Evolutionary conservation across 2,797 vertebrate genomes (phyloP).

Genomic region (Paguma larvata): DNA sequence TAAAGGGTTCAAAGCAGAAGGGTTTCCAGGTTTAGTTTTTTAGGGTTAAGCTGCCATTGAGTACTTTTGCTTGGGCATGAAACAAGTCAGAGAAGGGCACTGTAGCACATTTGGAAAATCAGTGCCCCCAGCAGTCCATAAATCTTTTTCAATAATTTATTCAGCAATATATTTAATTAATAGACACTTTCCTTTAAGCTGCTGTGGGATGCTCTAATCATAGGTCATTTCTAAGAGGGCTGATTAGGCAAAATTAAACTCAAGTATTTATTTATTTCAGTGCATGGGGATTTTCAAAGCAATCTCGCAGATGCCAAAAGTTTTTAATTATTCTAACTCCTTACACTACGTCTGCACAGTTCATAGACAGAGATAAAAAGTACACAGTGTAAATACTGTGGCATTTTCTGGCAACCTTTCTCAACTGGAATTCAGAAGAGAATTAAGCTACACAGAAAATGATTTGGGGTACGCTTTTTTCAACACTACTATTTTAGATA

Average conservation of each 20-base stretch:
- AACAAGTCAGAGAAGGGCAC: fast-evolving
- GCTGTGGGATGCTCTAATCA: not conserved
- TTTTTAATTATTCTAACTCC: not conserved
- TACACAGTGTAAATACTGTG: not conserved
- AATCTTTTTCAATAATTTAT: not conserved
- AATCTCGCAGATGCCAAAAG: not conserved
- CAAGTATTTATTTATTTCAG: not conserved
- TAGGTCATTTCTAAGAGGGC: not conserved
- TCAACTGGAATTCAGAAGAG: not conserved
- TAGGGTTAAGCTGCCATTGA: not conserved
- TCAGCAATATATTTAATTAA: not conserved
- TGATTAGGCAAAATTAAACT: not conserved
- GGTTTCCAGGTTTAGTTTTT: not conserved
- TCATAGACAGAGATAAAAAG: not conserved
- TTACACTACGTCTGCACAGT: not conserved
- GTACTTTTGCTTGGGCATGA: not conserved
- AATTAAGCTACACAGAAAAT: not conserved
- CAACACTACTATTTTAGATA: not conserved
- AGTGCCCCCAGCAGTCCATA: not conserved
- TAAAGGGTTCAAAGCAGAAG: not conserved
- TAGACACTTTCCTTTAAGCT: not conserved
- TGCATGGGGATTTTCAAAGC: not conserved
- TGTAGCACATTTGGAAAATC: not conserved
- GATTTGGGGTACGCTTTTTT: not conserved
- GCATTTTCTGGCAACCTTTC: not conserved